These are phyloP conservation scores for Syndactyla subalaris DNA, from an alignment of 2,797 vertebrate genomes.

Conservation along the genomic window DNA sequence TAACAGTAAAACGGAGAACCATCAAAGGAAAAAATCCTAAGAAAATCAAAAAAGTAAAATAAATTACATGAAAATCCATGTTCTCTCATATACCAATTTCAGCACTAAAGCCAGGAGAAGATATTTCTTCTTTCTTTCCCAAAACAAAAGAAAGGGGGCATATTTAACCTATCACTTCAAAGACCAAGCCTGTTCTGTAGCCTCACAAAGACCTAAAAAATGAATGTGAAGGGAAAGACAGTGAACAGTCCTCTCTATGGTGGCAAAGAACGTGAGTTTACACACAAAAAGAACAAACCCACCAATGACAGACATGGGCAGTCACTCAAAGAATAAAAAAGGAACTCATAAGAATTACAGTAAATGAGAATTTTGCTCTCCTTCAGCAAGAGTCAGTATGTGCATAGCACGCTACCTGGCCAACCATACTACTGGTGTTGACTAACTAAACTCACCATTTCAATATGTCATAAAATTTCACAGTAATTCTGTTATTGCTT, in stretches of 20 bases:
- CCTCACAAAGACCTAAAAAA: not conserved
- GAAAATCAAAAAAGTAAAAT: not conserved
- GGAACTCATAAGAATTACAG: not conserved
- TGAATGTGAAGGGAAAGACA: not conserved
- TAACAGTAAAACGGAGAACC: not conserved
- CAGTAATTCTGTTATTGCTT: not conserved
- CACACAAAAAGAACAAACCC: not conserved
- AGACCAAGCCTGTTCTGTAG: not conserved
- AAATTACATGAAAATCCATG: not conserved
- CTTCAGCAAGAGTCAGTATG: not conserved
- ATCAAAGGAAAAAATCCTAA: accelerated
- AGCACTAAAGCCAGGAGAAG: not conserved
- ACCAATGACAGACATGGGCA: not conserved
- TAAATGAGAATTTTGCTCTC: not conserved
- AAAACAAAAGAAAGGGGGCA: not conserved
- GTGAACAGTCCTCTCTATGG: not conserved
- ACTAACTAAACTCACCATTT: not conserved
- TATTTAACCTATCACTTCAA: not conserved
- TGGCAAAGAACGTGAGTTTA: not conserved
- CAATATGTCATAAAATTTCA: not conserved
- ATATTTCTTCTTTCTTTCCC: not conserved
- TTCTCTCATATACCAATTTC: not conserved
- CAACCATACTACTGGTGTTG: not conserved
- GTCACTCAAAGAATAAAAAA: not conserved
- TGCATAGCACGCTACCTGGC: not conserved